These are phyloP conservation scores for Hystrix brachyura DNA, from an alignment of 2,113 vertebrate species.

Conservation along the genomic window DNA sequence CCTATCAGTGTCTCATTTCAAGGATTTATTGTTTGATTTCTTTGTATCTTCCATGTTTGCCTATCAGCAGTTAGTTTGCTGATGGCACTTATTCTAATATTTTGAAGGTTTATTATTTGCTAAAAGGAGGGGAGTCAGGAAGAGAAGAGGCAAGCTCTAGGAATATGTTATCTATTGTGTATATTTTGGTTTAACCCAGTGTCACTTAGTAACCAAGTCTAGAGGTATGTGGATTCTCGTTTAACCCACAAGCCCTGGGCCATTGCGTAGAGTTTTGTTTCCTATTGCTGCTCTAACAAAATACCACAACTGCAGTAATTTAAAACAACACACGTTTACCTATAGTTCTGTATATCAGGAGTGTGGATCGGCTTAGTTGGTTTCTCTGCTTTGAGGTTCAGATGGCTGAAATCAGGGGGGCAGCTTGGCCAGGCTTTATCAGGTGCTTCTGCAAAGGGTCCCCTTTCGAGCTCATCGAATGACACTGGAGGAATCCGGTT, in stretches of 20 bases:
- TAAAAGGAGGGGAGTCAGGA: not conserved
- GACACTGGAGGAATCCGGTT: not conserved
- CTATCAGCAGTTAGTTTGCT: conserved; percentile 22
- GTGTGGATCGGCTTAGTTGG: not conserved
- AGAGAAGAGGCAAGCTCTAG: not conserved
- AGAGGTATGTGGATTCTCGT: not conserved
- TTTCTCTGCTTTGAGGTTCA: conserved; percentile 12
- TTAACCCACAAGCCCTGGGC: not conserved
- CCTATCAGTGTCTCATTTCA: not conserved
- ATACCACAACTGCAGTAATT: not conserved
- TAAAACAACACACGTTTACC: not conserved
- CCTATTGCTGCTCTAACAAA: conserved; percentile 26
- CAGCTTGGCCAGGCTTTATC: not conserved
- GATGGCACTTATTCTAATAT: not conserved
- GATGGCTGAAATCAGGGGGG: not conserved
- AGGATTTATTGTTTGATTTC: not conserved
- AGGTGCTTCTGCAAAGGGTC: not conserved
- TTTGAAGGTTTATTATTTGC: conserved; percentile 48
- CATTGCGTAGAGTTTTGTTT: not conserved
- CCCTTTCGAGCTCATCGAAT: not conserved
- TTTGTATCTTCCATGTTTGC: conserved; percentile 45
- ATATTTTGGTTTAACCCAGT: not conserved
- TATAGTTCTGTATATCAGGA: not conserved
- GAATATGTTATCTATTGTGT: not conserved
- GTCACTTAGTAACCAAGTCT: conserved; percentile 10